Conservation (phyloP, 2,888 invertebrate genomes). For the Agrotis exclamationis region DNA sequence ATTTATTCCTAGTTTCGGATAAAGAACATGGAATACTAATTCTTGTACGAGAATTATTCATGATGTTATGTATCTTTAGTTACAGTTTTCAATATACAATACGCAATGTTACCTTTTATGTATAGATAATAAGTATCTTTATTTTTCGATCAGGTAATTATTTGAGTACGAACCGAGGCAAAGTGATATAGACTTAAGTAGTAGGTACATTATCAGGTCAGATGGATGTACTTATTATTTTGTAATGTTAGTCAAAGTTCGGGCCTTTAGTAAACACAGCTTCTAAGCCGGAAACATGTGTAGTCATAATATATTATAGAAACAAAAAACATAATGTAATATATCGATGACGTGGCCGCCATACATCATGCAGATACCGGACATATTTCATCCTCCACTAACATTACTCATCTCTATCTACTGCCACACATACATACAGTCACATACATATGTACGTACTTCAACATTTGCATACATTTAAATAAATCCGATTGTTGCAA, state of each 20-base stretch:
- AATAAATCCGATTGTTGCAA: slow-evolving; percentile 41
- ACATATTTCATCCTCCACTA: slow-evolving; percentile 36
- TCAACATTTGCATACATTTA: slow-evolving; percentile 47
- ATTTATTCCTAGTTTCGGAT: neutral
- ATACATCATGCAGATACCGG: slow-evolving; percentile 39
- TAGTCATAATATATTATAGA: slow-evolving; percentile 18
- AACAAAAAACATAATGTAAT: slow-evolving; percentile 12
- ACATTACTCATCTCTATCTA: slow-evolving; percentile 46
- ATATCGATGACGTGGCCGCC: slow-evolving; percentile 22
- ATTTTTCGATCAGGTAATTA: neutral
- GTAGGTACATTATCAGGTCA: neutral
- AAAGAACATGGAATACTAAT: neutral
- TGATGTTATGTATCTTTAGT: neutral
- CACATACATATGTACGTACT: slow-evolving; percentile 9
- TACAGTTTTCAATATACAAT: neutral
- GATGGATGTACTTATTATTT: neutral
- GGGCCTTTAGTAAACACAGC: neutral
- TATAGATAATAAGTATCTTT: too few relatives aligned
- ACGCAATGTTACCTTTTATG: too few relatives aligned
- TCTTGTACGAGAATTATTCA: neutral
- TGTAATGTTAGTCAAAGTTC: neutral
- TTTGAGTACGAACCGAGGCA: neutral
- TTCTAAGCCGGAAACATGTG: neutral
- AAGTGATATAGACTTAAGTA: neutral
- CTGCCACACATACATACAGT: neutral